Percentiles rank a stretch among this genome's conserved stretches.
Conservation (phyloP, 2,888 invertebrate species). For the Subacronicta megacephala region DNA sequence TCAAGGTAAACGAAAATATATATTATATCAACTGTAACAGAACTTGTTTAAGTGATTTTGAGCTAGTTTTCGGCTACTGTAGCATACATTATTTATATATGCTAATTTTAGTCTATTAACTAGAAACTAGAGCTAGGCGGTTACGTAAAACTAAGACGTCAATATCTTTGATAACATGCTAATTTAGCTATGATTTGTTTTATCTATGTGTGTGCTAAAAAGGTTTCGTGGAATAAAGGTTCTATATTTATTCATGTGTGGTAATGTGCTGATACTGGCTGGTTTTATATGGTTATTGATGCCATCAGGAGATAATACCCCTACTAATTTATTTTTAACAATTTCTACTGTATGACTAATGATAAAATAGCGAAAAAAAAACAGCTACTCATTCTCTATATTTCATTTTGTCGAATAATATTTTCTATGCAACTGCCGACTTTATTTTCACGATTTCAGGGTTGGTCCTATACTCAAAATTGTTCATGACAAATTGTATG, state of each 20-base stretch:
- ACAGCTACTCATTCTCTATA: too few species aligned
- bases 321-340: too few species aligned
- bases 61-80: conserved; percentile 41
- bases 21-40: conserved; percentile 3
- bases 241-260: background rate
- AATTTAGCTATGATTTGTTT: conserved; percentile 19
- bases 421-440: too few species aligned
- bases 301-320: too few species aligned
- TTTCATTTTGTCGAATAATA: too few species aligned
- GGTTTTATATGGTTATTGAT: background rate
- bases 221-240: background rate
- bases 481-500: too few species aligned
- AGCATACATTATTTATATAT: conserved; percentile 38
- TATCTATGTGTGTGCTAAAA: conserved; percentile 1
- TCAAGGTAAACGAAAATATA: conserved; percentile 52
- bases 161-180: conserved; percentile 28
- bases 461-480: too few species aligned
- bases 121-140: conserved; percentile 40
- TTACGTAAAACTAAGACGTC: conserved; percentile 28
- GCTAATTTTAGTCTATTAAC: conserved; percentile 37
- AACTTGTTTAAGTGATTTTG: conserved; percentile 37
- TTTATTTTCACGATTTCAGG: too few species aligned
- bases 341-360: too few species aligned
- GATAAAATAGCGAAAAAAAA: too few species aligned
- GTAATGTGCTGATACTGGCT: background rate